Evolutionary conservation across 2,797 vertebrate species (phyloP).

Genomic region (Protosalanx chinensis): DNA sequence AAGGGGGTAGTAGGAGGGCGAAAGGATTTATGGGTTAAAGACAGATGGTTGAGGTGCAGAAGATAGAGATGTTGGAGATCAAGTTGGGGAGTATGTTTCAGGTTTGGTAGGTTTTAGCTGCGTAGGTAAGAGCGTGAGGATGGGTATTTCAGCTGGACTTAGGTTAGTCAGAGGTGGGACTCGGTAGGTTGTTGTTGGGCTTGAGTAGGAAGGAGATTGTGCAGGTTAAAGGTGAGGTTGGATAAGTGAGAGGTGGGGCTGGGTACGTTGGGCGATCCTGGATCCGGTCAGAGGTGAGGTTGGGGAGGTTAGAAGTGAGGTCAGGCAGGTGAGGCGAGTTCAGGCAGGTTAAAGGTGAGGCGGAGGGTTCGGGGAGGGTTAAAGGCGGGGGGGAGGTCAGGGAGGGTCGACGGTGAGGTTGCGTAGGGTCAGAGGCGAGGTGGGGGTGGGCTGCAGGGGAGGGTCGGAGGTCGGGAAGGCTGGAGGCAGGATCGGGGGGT

Average conservation of each 20-base stretch:
- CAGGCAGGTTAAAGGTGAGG: too few species aligned
- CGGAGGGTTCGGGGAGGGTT: too few species aligned
- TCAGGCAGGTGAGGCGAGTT: too few species aligned
- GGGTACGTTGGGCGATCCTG: too few species aligned
- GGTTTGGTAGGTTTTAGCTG: not conserved
- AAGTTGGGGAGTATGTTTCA: too few species aligned
- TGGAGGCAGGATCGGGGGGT: not conserved
- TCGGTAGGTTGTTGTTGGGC: not conserved
- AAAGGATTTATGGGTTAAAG: not conserved
- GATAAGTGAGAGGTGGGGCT: not conserved
- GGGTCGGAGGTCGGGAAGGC: not conserved
- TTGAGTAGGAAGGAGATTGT: slow-evolving; percentile 16
- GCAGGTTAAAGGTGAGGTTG: slow-evolving; percentile 29
- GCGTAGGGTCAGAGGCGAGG: not conserved
- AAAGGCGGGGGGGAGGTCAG: too few species aligned
- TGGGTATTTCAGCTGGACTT: not conserved
- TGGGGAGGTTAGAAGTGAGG: too few species aligned
- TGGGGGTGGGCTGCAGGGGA: not conserved
- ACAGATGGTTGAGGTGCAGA: not conserved
- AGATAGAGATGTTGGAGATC: not conserved
- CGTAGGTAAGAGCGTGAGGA: not conserved
- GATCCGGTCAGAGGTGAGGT: too few species aligned
- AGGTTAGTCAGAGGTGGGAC: not conserved
- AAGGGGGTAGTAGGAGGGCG: not conserved
- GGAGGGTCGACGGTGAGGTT: not conserved